Evolutionary conservation across 2,888 invertebrate genomes (phyloP), one percentile per base, ranked within the genome.

Genomic region (Anodontia alba): DNA sequence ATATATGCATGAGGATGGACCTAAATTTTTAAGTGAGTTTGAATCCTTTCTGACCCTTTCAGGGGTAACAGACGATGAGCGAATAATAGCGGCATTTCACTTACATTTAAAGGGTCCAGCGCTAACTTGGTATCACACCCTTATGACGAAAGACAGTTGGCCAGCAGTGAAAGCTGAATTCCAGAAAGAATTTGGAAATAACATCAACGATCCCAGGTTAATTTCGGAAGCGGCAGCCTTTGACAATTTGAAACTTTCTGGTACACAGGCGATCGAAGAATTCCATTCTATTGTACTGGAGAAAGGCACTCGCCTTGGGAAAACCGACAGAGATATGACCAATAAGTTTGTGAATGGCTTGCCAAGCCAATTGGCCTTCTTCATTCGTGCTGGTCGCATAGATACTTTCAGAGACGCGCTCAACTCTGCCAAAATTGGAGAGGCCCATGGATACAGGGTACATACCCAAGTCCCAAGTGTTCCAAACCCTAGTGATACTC

Each of bases 201-300:
- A 36, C 57, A 20, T 38, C 10, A 74, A 57, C 62, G 43, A 73
- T 17, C 78, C 83, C 1, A 10, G 26, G 17, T 31, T 81, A 23
- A 73, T 78, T 26, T 36, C 76, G 10, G 81, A 84, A 42, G 36
- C 31, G 38, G 81, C 57, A 26, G 17, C 66, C 0, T 84, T 81
- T 46, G 76, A 81, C 23, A 38, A 51, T n/a, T 20, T 84, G 7
- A 33, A 8, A n/a, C 42, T 84, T 0, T 15, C 10, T 23, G 23
- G 46, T 15, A 2, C 23, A 3, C 80, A 76, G 46, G 54, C 71
- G 3, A 67, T 81, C 29, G 79, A 81, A 62, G 77, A 79, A 1
- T 84, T 78, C 43, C 79, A 84, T 46, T 36, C 73, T 2, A 66
- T 49, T 15, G 71, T 79, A 3, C 20, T 73, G 23, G 81, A 84